These are phyloP conservation scores for Cyprinodon brontotheroides DNA, from an alignment of 2,113 vertebrate species.

Conservation along the genomic window DNA sequence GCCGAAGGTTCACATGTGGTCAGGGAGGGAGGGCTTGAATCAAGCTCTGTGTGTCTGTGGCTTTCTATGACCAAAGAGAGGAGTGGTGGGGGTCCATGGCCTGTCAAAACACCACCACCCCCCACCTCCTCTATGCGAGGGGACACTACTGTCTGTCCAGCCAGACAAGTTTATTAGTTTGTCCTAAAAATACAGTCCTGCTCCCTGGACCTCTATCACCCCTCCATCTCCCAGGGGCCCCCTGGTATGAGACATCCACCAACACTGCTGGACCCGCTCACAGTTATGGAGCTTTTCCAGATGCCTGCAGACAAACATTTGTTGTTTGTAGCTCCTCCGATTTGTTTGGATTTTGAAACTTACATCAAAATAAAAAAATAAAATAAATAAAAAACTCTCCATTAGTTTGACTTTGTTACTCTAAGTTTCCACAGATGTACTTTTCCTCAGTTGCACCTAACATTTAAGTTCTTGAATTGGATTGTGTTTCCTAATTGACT, in stretches of 20 bases:
- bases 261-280: conserved; percentile 23
- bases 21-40: background rate
- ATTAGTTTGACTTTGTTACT: background rate
- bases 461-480: conserved; percentile 1
- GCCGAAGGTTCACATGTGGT: background rate
- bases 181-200: conserved; percentile 63
- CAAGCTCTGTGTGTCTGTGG: conserved; percentile 25
- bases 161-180: conserved; percentile 80
- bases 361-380: conserved; percentile 14
- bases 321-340: conserved; percentile 39
- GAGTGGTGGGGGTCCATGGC: conserved; percentile 36
- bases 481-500: background rate
- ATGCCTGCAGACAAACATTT: conserved; percentile 58
- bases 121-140: conserved; percentile 18
- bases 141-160: conserved; percentile 66
- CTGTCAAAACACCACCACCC: conserved; percentile 66
- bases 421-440: background rate
- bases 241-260: conserved; percentile 62
- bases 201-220: conserved; percentile 48
- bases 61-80: conserved; percentile 18
- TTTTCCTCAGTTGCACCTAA: background rate
- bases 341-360: conserved; percentile 41
- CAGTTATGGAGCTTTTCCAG: conserved; percentile 30
- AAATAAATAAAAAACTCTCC: background rate
- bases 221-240: conserved; percentile 60